Base-by-base conservation (phyloP, 1,140 invertebrate species). In the Radopholus similis region DNA sequence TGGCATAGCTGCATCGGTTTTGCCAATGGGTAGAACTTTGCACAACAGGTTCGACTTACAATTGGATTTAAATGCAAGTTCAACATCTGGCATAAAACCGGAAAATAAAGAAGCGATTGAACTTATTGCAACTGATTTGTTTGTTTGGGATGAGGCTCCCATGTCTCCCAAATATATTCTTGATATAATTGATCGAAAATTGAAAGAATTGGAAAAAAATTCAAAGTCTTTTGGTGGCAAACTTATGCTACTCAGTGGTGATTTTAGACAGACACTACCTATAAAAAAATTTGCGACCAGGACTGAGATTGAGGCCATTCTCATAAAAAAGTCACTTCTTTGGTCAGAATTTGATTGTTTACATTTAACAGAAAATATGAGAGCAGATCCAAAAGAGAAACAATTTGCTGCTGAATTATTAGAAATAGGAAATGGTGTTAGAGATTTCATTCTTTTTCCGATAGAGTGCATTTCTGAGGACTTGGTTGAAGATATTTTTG, bases 181-280 rank as follows among this genome's bases (percentile, higher is more conserved):
- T 26, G 66, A 66, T 53, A 72, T 72, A 54, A 34, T 64, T 66
- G 62, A 69, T 66, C 64, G 37, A 65, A 68, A 26, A 9, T 42
- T 82, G 28, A 34, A 63, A 60, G 73, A 81, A 32, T 28, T 83
- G 11, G 65, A 42, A 26, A 54, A 69, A 37, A 67, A 38, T 34
- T 3, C 35, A 11, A 35, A 44, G 37, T 72, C 71, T 42, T 83
- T 77, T 65, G 74, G 76, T 21, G 75, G 78, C 5, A 73, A 74
- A 64, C 40, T 71, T 11, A 55, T 80, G 1, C 4, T 83, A 9
- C 49, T 81, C 5, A 66, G 71, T 6, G 75, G 80, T 11, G 80
- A 82, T 68, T 80, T 82, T 66, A 37, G 80, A 3, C 78, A 80
- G 70, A 62, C 44, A 8, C 37, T 78, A 28, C 76, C 76, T 18